phyloP scores from a whole-genome alignment of 2,888 invertebrate species.

The Horisme vitalbata region DNA sequence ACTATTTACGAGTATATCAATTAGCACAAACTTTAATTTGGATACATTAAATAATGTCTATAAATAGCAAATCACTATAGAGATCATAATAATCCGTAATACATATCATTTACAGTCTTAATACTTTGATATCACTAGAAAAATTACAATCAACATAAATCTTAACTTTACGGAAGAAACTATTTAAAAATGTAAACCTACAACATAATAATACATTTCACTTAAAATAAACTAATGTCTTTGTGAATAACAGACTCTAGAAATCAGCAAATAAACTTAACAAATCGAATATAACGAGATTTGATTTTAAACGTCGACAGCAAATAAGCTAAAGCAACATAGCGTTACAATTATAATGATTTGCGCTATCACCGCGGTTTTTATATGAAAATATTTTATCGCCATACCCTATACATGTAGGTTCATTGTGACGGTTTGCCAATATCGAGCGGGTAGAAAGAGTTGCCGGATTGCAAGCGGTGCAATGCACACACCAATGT shows the following conservation, averaged over 20 bases:
- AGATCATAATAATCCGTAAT: conserved; percentile 36
- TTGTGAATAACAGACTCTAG: conserved; percentile 37
- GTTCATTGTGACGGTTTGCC: conserved; percentile 80
- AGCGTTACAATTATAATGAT: conserved; percentile 55
- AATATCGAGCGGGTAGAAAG: conserved; percentile 70
- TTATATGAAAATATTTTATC: conserved; percentile 49
- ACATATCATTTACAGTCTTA: conserved; percentile 35
- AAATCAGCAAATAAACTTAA: conserved; percentile 41
- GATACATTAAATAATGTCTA: conserved; percentile 43
- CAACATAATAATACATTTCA: conserved; percentile 14
- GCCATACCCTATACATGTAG: conserved; percentile 36
- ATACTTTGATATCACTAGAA: conserved; percentile 34
- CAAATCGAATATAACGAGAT: conserved; percentile 38
- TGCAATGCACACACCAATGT: conserved; percentile 70
- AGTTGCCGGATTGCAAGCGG: conserved; percentile 64
- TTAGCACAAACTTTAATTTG: conserved; percentile 41
- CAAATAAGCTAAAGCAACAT: conserved; percentile 76
- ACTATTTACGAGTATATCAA: no score
- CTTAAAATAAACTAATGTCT: conserved; percentile 31
- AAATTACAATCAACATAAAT: conserved; percentile 11
- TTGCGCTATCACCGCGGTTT: conserved; percentile 25
- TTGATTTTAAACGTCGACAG: conserved; percentile 52
- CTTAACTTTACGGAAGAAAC: conserved; percentile 8
- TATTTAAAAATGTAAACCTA: conserved; percentile 4
- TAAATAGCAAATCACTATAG: conserved; percentile 30